Base-by-base conservation (phyloP, 2,888 invertebrate genomes). In the Drosophila mayaguana region DNA sequence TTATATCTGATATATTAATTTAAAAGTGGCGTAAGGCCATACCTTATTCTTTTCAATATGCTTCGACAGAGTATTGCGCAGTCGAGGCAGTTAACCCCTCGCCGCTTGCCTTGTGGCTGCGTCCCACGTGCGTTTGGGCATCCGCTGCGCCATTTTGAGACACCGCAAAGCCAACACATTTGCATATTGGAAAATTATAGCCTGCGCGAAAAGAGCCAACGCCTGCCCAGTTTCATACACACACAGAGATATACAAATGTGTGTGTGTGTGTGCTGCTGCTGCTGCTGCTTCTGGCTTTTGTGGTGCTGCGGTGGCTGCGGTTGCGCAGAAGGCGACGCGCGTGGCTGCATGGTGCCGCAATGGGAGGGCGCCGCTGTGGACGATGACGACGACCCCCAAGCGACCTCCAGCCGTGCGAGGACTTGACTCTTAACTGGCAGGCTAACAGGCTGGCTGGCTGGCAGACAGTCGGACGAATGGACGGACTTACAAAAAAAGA, bases 261-360 rank as follows among this genome's bases (percentile, higher is more conserved):
- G 16, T 57, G 36, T 60, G 14, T 42, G n/a, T n/a, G 36, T 36
- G 36, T 63, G 16, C 7, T 22, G 18, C 12, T 45, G 46, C 25
- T 46, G 43, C 20, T 25, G 54, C 56, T 85, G 80, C 78, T 81
- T 75, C 74, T 87, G 80, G 83, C 83, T 80, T 82, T 82, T 86
- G 81, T 76, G 60, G 63, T 53, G 53, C 48, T 59, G 67, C 67
- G 74, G 60, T 73, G 74, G 83, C 75, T 88, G 88, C 88, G 86
- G 89, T 84, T 86, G 89, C 86, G 86, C 86, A 87, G 76, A 82
- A 83, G 83, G 80, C 89, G 73, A 80, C 86, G 84, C 91, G 91
- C 91, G 92, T 92, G 77, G 92, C 92, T 92, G 92, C 86, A 61
- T 90, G 92, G 91, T 89, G 88, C 88, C 66, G 83, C 92, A 84